Evolutionary conservation across 2,888 invertebrate genomes (phyloP).

Genomic region (Yponomeuta malinellus): DNA sequence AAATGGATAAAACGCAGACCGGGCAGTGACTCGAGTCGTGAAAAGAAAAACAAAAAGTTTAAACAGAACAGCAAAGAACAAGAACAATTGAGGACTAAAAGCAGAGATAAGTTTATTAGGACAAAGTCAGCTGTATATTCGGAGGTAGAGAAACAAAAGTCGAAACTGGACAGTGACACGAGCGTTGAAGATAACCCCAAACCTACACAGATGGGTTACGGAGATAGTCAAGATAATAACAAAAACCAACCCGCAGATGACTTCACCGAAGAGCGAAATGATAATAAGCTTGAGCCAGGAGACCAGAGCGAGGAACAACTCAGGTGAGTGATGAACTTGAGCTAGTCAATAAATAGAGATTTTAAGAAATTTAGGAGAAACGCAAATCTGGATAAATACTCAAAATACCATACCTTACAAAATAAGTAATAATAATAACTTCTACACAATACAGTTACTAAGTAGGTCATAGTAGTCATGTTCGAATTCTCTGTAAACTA

Average conservation of each 20-base stretch:
- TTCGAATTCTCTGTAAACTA: too few species aligned
- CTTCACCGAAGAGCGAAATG: background rate
- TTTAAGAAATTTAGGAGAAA: too few species aligned
- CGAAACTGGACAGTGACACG: background rate
- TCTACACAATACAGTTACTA: too few species aligned
- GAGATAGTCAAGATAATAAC: background rate
- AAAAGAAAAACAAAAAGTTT: background rate
- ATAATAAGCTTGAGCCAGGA: background rate
- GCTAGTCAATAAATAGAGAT: too few species aligned
- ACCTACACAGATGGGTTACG: background rate
- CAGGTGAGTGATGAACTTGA: background rate
- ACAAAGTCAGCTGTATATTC: background rate
- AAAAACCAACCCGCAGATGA: background rate
- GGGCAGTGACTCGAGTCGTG: too few species aligned
- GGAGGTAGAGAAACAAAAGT: background rate
- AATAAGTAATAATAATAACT: too few species aligned
- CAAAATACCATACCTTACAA: too few species aligned
- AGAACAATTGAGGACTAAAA: background rate
- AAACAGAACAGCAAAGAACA: background rate
- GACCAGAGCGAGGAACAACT: background rate
- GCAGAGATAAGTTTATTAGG: background rate
- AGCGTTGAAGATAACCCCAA: background rate
- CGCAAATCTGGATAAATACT: too few species aligned
- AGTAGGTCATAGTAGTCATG: too few species aligned
- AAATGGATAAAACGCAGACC: too few species aligned